Evolutionary conservation across 2,797 vertebrate genomes (phyloP).

Genomic region (Dromococcyx pavoninus): DNA sequence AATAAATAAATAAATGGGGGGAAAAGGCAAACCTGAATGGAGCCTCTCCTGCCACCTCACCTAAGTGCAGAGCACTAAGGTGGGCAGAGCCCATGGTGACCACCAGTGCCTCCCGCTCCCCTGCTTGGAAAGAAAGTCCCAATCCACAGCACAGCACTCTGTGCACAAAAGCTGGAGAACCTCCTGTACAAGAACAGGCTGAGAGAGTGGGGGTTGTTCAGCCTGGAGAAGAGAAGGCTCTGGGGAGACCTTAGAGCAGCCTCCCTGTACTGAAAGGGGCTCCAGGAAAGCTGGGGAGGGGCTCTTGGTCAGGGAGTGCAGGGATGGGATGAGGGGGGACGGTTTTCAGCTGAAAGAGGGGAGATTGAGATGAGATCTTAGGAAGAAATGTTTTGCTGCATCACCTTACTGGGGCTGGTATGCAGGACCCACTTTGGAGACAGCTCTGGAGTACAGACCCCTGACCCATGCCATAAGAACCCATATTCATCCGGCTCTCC

Average conservation of each 20-base stretch:
- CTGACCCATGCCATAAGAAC: not conserved
- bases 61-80: not conserved
- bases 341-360: no score
- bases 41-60: not conserved
- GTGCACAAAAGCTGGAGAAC: not conserved
- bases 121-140: not conserved
- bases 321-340: no score
- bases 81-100: not conserved
- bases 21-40: not conserved
- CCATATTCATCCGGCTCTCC: accelerated
- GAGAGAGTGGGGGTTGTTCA: no score
- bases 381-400: not conserved
- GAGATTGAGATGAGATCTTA: no score
- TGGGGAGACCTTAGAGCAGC: no score
- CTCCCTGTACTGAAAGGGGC: no score
- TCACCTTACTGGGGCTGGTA: not conserved
- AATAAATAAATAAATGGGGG: not conserved
- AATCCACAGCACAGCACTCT: not conserved
- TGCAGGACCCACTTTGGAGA: not conserved
- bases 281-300: no score
- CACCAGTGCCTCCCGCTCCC: not conserved
- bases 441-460: accelerated
- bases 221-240: no score
- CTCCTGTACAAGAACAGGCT: no score
- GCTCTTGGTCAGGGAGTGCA: no score